phyloP scores from a whole-genome alignment of 2,113 vertebrate species.

The Ptilonorhynchus violaceus region DNA sequence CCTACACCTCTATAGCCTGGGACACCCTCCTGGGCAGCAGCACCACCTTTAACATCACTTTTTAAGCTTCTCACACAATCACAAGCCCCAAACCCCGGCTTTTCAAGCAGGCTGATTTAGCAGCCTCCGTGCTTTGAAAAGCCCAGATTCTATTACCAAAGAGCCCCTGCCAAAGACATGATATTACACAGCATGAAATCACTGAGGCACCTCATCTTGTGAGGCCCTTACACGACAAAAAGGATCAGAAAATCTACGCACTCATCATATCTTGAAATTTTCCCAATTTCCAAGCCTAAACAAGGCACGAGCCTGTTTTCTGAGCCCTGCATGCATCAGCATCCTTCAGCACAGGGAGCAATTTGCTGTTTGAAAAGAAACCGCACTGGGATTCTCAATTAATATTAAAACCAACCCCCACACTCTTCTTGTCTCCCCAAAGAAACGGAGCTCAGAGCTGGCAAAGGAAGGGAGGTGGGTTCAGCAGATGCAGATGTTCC shows the following conservation, averaged over 20 bases:
- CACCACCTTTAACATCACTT: not conserved
- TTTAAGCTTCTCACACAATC: not conserved
- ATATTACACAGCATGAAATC: constrained; percentile 42
- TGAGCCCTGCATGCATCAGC: not conserved
- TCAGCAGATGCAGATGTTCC: not conserved
- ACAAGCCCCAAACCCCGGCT: not conserved
- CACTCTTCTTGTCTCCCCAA: not conserved
- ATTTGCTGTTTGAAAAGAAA: not conserved
- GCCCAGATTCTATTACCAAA: not conserved
- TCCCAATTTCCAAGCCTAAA: constrained; percentile 12
- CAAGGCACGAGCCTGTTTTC: not conserved
- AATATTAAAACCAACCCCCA: not conserved
- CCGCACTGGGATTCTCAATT: not conserved
- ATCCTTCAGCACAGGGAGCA: not conserved
- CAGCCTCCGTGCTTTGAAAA: not conserved
- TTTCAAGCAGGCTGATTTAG: not conserved
- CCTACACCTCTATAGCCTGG: not conserved
- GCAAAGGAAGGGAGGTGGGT: not conserved
- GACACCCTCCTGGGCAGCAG: not conserved
- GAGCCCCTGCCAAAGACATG: not conserved
- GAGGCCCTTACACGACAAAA: not conserved
- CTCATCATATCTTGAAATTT: not conserved
- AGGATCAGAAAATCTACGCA: not conserved
- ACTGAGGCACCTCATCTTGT: not conserved
- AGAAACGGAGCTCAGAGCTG: not conserved